Conservation (phyloP, 2,797 vertebrate species). For the Avahi laniger region DNA sequence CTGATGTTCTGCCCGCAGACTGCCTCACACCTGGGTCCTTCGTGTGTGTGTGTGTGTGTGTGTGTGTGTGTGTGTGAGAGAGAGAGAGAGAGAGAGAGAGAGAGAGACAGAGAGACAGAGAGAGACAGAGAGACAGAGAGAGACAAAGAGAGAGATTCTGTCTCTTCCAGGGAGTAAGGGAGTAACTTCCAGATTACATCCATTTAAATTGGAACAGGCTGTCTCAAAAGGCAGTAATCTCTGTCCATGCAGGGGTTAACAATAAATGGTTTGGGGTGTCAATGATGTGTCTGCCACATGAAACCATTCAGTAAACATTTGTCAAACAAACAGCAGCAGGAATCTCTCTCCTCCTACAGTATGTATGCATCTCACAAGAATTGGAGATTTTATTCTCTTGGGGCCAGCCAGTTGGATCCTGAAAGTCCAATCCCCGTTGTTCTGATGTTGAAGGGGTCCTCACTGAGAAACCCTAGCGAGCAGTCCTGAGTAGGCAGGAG, state of each 20-base stretch:
- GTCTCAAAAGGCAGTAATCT: neutral
- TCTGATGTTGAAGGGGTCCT: neutral
- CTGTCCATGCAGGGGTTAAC: neutral
- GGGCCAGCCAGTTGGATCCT: neutral
- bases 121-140: neutral
- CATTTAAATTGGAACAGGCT: neutral
- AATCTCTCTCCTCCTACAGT: neutral
- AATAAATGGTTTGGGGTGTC: neutral
- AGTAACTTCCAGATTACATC: neutral
- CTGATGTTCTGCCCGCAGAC: neutral
- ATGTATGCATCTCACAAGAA: accelerated
- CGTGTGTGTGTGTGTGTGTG: neutral
- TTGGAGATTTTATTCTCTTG: neutral
- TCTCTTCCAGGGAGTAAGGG: neutral
- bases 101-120: neutral
- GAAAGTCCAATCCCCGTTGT: neutral
- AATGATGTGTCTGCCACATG: neutral
- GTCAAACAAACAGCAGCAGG: neutral
- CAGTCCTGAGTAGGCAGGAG: neutral
- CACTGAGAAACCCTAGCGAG: neutral
- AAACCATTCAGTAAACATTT: neutral
- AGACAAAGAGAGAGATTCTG: neutral
- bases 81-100: too few species aligned
- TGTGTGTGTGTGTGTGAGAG: neutral
- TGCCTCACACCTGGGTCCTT: too few species aligned